Percentiles rank a stretch among this genome's conserved stretches.
Conservation (phyloP, 1,140 invertebrate species). For the Coelopa frigida region DNA sequence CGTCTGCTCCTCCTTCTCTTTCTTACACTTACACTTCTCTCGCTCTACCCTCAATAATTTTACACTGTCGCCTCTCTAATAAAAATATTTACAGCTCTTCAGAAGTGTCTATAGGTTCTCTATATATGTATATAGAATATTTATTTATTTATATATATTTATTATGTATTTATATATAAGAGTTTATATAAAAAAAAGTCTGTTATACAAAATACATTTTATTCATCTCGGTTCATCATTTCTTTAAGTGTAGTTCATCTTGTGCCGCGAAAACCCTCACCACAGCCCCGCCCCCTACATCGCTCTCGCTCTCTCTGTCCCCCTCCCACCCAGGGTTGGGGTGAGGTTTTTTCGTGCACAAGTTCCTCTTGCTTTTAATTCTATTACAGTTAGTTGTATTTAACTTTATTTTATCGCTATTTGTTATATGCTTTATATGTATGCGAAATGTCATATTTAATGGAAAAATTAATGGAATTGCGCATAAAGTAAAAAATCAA, state of each 20-base stretch:
- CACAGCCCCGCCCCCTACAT: no score
- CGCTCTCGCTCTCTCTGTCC: no score
- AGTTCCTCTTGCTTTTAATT: background rate
- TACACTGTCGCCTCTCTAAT: no score
- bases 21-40: no score
- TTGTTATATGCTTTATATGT: constrained; percentile 4
- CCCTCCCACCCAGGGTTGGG: no score
- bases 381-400: background rate
- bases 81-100: no score
- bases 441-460: no score
- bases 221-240: constrained; percentile 2
- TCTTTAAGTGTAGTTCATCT: background rate
- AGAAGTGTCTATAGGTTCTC: no score
- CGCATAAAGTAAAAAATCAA: constrained; percentile 17
- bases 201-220: constrained; percentile 10
- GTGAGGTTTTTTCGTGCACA: no score
- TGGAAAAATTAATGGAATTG: constrained; percentile 32
- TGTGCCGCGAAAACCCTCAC: background rate
- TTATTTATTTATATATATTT: background rate
- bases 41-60: no score
- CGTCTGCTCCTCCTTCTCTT: no score
- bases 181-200: constrained; percentile 2
- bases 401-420: background rate
- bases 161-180: background rate
- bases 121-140: no score